phyloP scores from a whole-genome alignment of 2,888 invertebrate genomes.

The Saturnia japonica region DNA sequence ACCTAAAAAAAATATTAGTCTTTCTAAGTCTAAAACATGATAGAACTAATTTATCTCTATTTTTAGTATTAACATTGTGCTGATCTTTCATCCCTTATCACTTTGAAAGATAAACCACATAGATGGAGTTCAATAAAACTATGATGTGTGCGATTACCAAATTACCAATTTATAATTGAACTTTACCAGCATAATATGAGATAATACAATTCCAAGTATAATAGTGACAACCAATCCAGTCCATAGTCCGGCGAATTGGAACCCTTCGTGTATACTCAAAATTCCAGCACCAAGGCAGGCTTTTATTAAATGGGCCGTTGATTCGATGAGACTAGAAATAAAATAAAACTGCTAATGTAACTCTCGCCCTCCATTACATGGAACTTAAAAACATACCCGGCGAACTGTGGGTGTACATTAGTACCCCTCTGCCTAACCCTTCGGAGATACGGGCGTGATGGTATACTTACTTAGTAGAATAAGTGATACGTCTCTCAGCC shows the following conservation, averaged over 20 bases:
- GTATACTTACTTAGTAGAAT: constrained; percentile 57
- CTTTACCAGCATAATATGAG: constrained; percentile 53
- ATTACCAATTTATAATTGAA: not conserved
- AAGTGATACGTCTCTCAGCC: constrained; percentile 47
- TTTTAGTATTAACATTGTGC: no score
- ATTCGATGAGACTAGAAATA: constrained; percentile 50
- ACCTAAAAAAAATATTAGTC: no score
- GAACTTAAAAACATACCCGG: no score
- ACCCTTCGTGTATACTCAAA: constrained; percentile 65
- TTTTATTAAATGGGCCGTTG: constrained; percentile 59
- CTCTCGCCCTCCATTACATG: no score
- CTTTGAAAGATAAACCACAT: not conserved
- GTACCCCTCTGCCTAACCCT: no score
- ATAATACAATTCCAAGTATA: constrained; percentile 45
- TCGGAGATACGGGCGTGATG: no score
- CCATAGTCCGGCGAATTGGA: constrained; percentile 64
- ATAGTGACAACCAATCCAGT: constrained; percentile 47
- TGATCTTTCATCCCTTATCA: no score
- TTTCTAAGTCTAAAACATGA: no score
- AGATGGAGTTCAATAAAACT: not conserved
- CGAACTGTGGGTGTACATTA: no score
- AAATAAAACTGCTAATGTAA: not conserved
- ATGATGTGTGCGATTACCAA: not conserved
- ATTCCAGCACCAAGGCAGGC: constrained; percentile 62
- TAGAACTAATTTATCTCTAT: no score